Evolutionary conservation across 2,888 invertebrate species (phyloP), one percentile per base, ranked within the genome.

Genomic region (Vesta saturnalis): DNA sequence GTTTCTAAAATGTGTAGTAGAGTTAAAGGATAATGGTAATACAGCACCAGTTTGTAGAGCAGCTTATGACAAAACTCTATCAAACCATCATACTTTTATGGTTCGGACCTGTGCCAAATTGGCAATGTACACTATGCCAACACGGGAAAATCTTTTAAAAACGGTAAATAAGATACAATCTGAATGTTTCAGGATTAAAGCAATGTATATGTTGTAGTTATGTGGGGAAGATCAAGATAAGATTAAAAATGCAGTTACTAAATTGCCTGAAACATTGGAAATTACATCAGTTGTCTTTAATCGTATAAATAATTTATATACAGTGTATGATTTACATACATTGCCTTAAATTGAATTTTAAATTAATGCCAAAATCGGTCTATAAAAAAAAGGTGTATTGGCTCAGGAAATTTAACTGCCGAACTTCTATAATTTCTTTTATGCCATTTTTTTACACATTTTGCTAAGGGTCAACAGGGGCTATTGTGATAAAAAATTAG

Each of bases 81-180:
- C 94, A 0, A 90, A 93, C 77, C 90, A 93, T 85, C 98, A 98
- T 84, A 90, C 95, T 0, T 97, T 96, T 93, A 86, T 94, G 61
- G 91, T 97, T 54, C 87, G 92, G 72, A 92, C 92, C 80, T 94
- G 93, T 1, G 97, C 96, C 0, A 86, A 89, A 1, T 81, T 96
- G 4, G 97, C 96, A 1, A 95, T 97, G 93, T 93, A 93, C 78
- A 90, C 94, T 0, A 85, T 97, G 81, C 97, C 97, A 0, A 88
- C 89, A 0, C 89, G 91, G 80, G 90, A 91, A 64, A 89, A 89
- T 74, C 85, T 95, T 66, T 86, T 94, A 1, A 89, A 89, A 80
- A 91, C 91, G 85, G 94, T 93, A 81, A 74, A 16, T 39, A 18
- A 18, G 12, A n/a, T n/a, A n/a, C 47, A 14, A 19, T 55, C n/a